Conservation (phyloP, 2,888 invertebrate species). For the Pegoplata infirma region DNA sequence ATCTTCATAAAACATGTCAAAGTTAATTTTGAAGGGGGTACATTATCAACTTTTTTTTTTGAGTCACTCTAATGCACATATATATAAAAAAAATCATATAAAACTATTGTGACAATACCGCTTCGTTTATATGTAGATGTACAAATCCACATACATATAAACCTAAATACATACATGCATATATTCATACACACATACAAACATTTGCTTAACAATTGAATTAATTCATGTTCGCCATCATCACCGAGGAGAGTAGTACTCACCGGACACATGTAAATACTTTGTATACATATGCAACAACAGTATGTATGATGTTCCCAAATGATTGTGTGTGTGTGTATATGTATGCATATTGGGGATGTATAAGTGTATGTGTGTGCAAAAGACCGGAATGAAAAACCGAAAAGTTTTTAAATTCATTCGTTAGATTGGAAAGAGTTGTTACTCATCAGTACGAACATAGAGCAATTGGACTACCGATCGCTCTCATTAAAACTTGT, state of each 20-base stretch:
- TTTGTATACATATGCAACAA: conserved; percentile 31
- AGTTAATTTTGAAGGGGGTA: no score
- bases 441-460: no score
- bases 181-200: conserved; percentile 27
- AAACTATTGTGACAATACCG: conserved; percentile 31
- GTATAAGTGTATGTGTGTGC: neutral
- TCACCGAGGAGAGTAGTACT: conserved; percentile 24
- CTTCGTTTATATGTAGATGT: no score
- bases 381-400: no score
- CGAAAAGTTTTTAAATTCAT: no score
- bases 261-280: conserved; percentile 56
- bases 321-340: conserved; percentile 34
- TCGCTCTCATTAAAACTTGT: no score
- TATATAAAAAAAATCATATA: conserved; percentile 14
- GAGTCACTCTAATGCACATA: no score
- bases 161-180: neutral
- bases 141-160: neutral
- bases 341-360: no score
- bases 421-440: no score
- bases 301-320: conserved; percentile 30
- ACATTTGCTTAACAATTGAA: conserved; percentile 57
- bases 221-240: conserved; percentile 53
- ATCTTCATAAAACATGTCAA: no score
- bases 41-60: no score
- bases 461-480: no score